Percentiles rank a stretch among this genome's conserved stretches.
These are phyloP conservation scores for Rhyacophila evoluta DNA, from an alignment of 2,888 invertebrate species.

Conservation along the genomic window DNA sequence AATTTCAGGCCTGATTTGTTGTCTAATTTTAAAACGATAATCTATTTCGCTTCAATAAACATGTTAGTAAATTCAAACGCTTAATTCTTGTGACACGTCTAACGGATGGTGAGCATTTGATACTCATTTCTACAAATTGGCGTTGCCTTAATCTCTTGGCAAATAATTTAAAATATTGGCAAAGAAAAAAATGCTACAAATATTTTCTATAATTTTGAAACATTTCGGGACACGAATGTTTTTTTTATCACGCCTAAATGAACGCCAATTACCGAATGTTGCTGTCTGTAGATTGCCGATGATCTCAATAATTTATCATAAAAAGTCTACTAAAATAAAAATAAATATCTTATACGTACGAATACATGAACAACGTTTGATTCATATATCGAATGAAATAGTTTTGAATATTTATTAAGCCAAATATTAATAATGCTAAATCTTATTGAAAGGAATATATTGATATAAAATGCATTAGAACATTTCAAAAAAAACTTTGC, in stretches of 20 bases:
- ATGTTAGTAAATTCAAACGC: neutral
- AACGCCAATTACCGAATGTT: neutral
- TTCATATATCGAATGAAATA: too few species aligned
- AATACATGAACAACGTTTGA: too few species aligned
- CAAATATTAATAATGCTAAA: too few species aligned
- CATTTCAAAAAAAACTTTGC: too few species aligned
- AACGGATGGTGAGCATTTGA: neutral
- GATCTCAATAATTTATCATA: neutral
- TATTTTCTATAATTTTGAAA: conserved; percentile 9
- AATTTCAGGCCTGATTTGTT: too few species aligned
- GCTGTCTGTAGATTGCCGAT: neutral
- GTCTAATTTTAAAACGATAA: neutral
- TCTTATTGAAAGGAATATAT: too few species aligned
- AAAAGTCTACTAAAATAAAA: neutral
- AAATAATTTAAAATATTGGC: neutral
- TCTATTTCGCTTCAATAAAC: neutral
- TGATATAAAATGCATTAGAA: too few species aligned
- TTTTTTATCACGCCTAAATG: conserved; percentile 9
- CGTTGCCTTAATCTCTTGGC: neutral
- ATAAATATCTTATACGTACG: too few species aligned
- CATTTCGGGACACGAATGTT: neutral
- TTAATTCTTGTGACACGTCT: neutral
- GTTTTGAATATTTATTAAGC: too few species aligned
- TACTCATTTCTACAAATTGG: neutral
- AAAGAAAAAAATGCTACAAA: neutral